Conservation (phyloP, 35 echinoderm and acorn worm genomes). For the Diadema setosum region DNA sequence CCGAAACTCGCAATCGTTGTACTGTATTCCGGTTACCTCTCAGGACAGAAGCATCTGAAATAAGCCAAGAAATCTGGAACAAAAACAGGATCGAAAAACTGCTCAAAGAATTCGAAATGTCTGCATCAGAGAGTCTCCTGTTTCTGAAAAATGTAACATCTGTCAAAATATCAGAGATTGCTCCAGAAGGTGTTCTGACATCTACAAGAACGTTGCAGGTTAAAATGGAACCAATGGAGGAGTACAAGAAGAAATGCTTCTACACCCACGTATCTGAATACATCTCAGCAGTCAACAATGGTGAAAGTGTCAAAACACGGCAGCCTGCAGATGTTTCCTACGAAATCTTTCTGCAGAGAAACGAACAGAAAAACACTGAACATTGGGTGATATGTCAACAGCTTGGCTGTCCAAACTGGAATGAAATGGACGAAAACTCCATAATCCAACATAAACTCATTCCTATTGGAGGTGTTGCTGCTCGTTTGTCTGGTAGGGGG, state of each 20-base stretch:
- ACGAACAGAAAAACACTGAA: background rate
- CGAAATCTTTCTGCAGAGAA: background rate
- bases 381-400: constrained; percentile 36
- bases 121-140: background rate
- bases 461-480: constrained; percentile 45
- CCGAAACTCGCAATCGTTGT: background rate
- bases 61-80: background rate
- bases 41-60: background rate
- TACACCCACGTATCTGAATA: too few species aligned
- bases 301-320: background rate
- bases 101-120: background rate
- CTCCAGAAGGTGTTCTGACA: background rate
- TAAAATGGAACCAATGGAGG: background rate
- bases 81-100: background rate
- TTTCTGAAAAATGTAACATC: constrained; percentile 37
- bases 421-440: background rate
- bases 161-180: constrained; percentile 27
- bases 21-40: constrained; percentile 64
- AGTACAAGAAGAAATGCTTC: too few species aligned
- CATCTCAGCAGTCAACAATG: background rate
- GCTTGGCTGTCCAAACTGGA: background rate
- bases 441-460: background rate
- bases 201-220: background rate
- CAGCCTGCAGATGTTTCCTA: background rate
- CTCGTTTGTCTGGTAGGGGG: background rate